Conservation (phyloP, 2,113 vertebrate genomes). For the Neodontobutis hainanensis region DNA sequence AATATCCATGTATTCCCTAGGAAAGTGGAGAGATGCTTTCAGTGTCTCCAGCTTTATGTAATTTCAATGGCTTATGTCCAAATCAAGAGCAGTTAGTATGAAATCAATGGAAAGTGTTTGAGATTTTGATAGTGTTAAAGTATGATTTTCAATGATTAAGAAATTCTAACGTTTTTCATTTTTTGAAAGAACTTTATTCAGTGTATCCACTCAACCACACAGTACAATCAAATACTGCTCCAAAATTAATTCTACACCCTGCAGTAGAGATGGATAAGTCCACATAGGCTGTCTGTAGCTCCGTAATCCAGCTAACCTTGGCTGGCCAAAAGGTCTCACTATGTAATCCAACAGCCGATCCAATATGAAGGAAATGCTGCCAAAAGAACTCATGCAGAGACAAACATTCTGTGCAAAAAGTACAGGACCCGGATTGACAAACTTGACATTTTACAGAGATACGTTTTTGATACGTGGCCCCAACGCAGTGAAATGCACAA, state of each 20-base stretch:
- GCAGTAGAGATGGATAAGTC: conserved; percentile 49
- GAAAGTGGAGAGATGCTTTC: conserved; percentile 73
- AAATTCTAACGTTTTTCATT: neutral
- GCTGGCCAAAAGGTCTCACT: conserved; percentile 55
- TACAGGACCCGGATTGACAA: conserved; percentile 36
- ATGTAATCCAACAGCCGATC: conserved; percentile 58
- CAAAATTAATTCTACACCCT: conserved; percentile 51
- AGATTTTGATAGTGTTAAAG: conserved; percentile 2
- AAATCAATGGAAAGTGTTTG: conserved; percentile 48
- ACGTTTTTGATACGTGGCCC: conserved; percentile 50
- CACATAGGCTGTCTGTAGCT: conserved; percentile 46
- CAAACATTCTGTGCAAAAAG: conserved; percentile 29
- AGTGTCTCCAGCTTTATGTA: conserved; percentile 52
- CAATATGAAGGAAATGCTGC: conserved; percentile 49
- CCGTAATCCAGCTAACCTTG: conserved; percentile 65
- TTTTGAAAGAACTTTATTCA: too few species aligned
- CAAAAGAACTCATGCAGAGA: conserved; percentile 43
- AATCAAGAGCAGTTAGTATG: conserved; percentile 57
- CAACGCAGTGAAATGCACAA: conserved; percentile 31
- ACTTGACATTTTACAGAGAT: conserved; percentile 23
- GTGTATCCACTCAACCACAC: neutral
- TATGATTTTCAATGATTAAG: neutral
- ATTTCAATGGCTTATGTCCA: conserved; percentile 11
- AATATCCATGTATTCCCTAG: conserved; percentile 72
- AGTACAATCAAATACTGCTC: conserved; percentile 48